Conservation (phyloP, 2,797 vertebrate genomes). For the Schizopygopsis malacanthus region DNA sequence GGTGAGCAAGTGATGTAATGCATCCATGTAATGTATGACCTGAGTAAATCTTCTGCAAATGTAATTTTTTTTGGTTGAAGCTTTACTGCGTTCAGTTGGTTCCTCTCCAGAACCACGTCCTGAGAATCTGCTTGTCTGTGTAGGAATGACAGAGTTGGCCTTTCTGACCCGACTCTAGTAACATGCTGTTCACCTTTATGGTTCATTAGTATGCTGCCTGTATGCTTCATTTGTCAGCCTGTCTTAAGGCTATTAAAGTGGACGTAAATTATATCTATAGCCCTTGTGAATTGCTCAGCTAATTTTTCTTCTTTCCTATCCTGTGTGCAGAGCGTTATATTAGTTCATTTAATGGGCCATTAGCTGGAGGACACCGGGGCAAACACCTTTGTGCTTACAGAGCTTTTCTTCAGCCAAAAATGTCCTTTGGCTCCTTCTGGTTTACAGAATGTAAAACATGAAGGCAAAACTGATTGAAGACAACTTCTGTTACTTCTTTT, state of each 20-base stretch:
- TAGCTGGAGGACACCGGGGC: neutral
- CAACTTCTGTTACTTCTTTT: neutral
- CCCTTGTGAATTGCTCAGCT: neutral
- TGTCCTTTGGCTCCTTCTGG: slow-evolving; percentile 48
- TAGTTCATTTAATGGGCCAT: neutral
- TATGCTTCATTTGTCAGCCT: slow-evolving; percentile 23
- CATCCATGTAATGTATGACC: neutral
- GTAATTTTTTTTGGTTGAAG: neutral
- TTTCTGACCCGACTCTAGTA: neutral
- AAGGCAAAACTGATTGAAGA: slow-evolving; percentile 1
- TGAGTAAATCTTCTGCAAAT: neutral
- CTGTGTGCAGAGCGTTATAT: slow-evolving; percentile 7
- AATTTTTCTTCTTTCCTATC: neutral
- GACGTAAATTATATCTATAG: slow-evolving; percentile 4
- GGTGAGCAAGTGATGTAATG: neutral
- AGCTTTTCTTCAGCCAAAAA: slow-evolving; percentile 41
- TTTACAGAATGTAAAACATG: slow-evolving; percentile 64
- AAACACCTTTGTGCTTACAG: slow-evolving; percentile 9
- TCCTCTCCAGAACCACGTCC: neutral
- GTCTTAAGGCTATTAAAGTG: slow-evolving; percentile 3
- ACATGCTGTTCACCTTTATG: neutral
- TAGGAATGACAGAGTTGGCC: neutral
- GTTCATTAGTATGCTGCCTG: neutral
- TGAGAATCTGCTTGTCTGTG: neutral
- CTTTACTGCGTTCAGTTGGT: neutral